Evolutionary conservation across 1,140 invertebrate genomes (phyloP).

Genomic region (Polypedilum vanderplanki): DNA sequence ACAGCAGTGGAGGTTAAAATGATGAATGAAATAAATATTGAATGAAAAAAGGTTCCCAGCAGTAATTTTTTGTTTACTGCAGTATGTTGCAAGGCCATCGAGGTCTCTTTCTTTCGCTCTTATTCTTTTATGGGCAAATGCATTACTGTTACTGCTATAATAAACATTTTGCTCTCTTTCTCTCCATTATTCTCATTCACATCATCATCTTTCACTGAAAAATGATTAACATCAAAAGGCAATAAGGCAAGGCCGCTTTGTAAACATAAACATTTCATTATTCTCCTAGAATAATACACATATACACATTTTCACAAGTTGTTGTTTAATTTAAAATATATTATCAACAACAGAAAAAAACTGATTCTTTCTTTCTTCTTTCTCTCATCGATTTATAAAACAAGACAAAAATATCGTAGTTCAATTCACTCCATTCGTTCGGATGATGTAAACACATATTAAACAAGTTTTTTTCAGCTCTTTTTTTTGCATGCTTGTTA

Average conservation of each 20-base stretch:
- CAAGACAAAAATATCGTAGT: background rate
- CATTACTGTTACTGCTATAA: background rate
- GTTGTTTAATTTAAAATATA: background rate
- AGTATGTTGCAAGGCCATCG: background rate
- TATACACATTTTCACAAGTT: background rate
- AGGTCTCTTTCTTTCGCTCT: background rate
- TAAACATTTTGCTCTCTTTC: background rate
- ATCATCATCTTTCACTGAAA: background rate
- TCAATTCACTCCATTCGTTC: background rate
- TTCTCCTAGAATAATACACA: too few relatives aligned
- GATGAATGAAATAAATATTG: background rate
- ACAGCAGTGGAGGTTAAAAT: background rate
- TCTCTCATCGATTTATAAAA: background rate
- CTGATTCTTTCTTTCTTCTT: background rate
- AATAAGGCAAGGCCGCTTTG: too few relatives aligned
- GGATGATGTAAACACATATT: conserved; percentile 9
- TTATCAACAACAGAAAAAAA: background rate
- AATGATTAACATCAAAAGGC: too few relatives aligned
- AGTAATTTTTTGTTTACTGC: background rate
- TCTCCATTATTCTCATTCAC: background rate
- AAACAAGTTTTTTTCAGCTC: background rate
- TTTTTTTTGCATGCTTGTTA: background rate
- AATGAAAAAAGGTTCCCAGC: background rate
- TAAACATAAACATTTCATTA: too few relatives aligned
- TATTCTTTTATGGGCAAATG: background rate